These are phyloP conservation scores for Falcaria lacertinaria DNA, from an alignment of 2,888 invertebrate species.

Conservation along the genomic window DNA sequence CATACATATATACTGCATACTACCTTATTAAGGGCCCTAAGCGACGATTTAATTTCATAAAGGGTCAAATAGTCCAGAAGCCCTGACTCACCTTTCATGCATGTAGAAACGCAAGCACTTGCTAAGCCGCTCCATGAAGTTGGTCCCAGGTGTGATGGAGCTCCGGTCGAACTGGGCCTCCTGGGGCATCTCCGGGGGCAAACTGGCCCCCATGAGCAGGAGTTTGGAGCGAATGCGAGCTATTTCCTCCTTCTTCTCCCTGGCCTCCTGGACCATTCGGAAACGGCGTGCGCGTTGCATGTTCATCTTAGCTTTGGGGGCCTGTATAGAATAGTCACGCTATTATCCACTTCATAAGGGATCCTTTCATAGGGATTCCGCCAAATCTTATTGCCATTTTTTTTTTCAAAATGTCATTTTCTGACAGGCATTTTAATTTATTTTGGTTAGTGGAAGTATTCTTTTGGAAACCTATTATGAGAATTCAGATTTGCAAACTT, in stretches of 20 bases:
- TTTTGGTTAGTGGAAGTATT: no score
- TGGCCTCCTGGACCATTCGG: slow-evolving; percentile 96
- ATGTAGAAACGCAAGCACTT: slow-evolving; percentile 92
- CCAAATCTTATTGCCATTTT: no score
- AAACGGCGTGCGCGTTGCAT: slow-evolving; percentile 98
- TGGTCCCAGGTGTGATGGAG: slow-evolving; percentile 99
- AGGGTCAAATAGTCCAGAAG: no score
- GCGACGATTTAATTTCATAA: no score
- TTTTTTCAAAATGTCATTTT: no score
- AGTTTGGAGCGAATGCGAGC: slow-evolving; percentile 88
- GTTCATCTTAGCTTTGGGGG: slow-evolving; percentile 99
- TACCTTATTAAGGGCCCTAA: no score
- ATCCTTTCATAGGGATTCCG: no score
- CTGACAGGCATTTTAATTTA: no score
- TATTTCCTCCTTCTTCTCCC: slow-evolving; percentile 93
- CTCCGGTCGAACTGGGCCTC: slow-evolving; percentile 98
- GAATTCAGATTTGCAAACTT: no score
- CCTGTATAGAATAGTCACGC: slow-evolving; percentile 80
- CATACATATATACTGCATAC: no score
- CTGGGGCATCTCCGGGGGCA: slow-evolving; percentile 93
- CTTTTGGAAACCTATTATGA: no score
- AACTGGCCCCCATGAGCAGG: slow-evolving; percentile 83
- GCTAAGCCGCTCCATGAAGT: slow-evolving; percentile 96
- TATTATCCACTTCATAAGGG: no score
- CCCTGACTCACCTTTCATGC: slow-evolving; percentile 81